phyloP scores from a whole-genome alignment of 1,140 invertebrate species.

The Dendroctonus ponderosae region DNA sequence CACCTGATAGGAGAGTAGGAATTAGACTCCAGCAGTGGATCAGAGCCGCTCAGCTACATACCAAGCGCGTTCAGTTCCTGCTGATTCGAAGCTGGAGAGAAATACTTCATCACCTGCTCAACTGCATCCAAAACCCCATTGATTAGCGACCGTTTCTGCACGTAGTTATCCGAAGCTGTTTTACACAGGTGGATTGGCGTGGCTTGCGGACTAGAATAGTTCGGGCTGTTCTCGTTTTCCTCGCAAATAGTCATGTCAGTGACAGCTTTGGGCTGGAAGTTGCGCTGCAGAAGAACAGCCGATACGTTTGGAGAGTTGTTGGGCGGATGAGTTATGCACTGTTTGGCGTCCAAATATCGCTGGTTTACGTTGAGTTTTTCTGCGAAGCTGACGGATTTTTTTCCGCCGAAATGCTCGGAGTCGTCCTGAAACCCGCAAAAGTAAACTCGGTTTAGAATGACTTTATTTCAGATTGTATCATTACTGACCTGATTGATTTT shows the following conservation, averaged over 20 bases:
- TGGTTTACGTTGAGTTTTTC: slow-evolving; percentile 50
- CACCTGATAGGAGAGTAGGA: slow-evolving; percentile 42
- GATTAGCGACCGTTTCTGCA: slow-evolving; percentile 55
- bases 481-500: slow-evolving; percentile 55
- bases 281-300: slow-evolving; percentile 53
- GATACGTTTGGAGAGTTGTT: slow-evolving; percentile 73
- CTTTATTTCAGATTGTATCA: too few relatives aligned
- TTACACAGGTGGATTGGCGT: slow-evolving; percentile 45
- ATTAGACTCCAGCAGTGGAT: neutral
- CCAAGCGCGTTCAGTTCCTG: slow-evolving; percentile 55
- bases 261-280: slow-evolving; percentile 56
- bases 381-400: slow-evolving; percentile 70
- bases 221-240: slow-evolving; percentile 60
- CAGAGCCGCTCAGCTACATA: slow-evolving; percentile 2
- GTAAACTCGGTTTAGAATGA: neutral
- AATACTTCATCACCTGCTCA: slow-evolving; percentile 63
- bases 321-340: slow-evolving; percentile 54
- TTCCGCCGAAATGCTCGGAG: slow-evolving; percentile 56
- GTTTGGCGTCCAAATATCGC: slow-evolving; percentile 48
- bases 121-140: slow-evolving; percentile 66
- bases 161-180: slow-evolving; percentile 48
- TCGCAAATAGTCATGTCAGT: slow-evolving; percentile 62
- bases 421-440: slow-evolving; percentile 44
- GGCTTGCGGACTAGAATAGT: slow-evolving; percentile 56
- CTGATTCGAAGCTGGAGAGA: slow-evolving; percentile 57